Percentiles rank a stretch among this genome's conserved stretches.
phyloP scores from a whole-genome alignment of 2,888 invertebrate species.

The Thumatha senex region DNA sequence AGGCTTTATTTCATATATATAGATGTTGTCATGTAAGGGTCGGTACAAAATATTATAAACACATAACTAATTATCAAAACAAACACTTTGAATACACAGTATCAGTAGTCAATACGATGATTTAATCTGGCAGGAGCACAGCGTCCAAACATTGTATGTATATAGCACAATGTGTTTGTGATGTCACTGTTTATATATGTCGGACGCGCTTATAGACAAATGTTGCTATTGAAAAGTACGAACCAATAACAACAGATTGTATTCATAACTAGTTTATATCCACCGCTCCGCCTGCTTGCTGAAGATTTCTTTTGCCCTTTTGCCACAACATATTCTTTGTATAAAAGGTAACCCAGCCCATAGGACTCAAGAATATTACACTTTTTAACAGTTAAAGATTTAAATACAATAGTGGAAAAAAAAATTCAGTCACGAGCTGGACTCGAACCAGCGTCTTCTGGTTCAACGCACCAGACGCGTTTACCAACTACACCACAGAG shows the following conservation, averaged over 20 bases:
- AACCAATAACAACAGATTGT: background rate
- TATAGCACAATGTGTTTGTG: slow-evolving; percentile 4
- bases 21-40: background rate
- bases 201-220: background rate
- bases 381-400: no score
- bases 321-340: no score
- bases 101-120: background rate
- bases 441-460: no score
- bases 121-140: background rate
- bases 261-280: background rate
- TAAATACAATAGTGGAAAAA: no score
- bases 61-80: background rate
- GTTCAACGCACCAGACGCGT: no score
- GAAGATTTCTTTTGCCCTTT: no score
- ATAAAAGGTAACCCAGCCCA: no score
- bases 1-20: no score
- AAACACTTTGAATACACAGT: background rate
- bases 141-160: slow-evolving; percentile 2
- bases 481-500: no score
- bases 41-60: background rate
- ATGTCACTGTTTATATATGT: slow-evolving; percentile 2
- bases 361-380: no score
- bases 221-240: background rate
- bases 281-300: no score
- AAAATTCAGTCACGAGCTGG: no score